Conservation (phyloP, 2,888 invertebrate species). For the Synergus umbraculus region DNA sequence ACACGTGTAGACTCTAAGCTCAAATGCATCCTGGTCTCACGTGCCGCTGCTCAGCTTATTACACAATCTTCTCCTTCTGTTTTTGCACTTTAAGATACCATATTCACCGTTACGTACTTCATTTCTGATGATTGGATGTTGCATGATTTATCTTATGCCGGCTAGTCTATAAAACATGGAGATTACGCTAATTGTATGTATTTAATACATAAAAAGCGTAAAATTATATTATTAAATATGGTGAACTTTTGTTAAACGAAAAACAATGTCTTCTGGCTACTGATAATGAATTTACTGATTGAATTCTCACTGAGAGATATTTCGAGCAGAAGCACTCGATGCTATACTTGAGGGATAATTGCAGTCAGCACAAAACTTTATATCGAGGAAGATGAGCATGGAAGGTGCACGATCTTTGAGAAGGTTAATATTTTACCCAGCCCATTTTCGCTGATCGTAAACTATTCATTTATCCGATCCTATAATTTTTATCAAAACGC, state of each 20-base stretch:
- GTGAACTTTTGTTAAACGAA: not conserved
- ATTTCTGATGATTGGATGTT: not conserved
- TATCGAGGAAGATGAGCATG: slow-evolving; percentile 55
- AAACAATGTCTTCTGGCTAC: not conserved
- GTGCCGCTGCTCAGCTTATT: not conserved
- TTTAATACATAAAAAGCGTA: no score
- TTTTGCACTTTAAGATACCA: not conserved
- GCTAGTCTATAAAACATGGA: no score
- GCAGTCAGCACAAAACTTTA: slow-evolving; percentile 53
- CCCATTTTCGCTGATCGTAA: slow-evolving; percentile 77
- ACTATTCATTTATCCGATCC: slow-evolving; percentile 77
- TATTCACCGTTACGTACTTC: not conserved
- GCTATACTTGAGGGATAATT: slow-evolving; percentile 45
- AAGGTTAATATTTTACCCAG: slow-evolving; percentile 73
- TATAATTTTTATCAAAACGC: slow-evolving; percentile 75
- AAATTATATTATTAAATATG: no score
- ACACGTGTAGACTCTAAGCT: slow-evolving; percentile 9
- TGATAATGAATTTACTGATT: not conserved
- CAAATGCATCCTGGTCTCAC: slow-evolving; percentile 15
- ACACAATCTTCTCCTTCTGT: slow-evolving; percentile 1
- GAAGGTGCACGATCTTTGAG: slow-evolving; percentile 63
- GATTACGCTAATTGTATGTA: no score
- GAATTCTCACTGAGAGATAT: not conserved
- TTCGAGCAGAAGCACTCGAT: not conserved
- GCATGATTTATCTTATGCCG: not conserved